Percentiles rank a stretch among this genome's conserved stretches.
These are phyloP conservation scores for Cryptocephalus primarius DNA, from an alignment of 2,888 invertebrate species.

Conservation along the genomic window DNA sequence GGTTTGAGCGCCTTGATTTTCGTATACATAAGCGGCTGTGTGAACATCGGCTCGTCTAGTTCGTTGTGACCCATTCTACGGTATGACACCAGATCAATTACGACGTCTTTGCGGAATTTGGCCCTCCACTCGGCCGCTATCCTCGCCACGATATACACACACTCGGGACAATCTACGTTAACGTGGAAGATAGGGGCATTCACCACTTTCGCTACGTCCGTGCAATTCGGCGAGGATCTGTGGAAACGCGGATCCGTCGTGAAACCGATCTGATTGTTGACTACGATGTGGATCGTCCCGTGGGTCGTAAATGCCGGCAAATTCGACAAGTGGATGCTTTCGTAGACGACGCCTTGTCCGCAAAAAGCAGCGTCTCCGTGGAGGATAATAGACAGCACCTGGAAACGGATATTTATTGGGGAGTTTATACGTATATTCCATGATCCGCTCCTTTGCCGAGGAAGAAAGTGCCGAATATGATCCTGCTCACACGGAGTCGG, in stretches of 20 bases:
- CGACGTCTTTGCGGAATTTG: constrained; percentile 87
- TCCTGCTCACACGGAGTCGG: too few species aligned
- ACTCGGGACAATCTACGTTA: constrained; percentile 84
- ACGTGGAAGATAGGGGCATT: constrained; percentile 92
- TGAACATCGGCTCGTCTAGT: constrained; percentile 95
- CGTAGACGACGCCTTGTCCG: constrained; percentile 91
- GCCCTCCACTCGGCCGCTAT: constrained; percentile 86
- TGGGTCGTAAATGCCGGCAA: constrained; percentile 88
- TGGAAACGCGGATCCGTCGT: constrained; percentile 83
- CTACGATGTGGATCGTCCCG: constrained; percentile 88
- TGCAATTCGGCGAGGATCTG: constrained; percentile 81
- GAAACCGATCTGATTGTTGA: constrained; percentile 93
- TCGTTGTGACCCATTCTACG: constrained; percentile 93
- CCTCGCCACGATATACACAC: constrained; percentile 80
- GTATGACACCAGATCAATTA: constrained; percentile 86
- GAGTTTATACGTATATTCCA: too few species aligned
- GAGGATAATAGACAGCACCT: constrained; percentile 67
- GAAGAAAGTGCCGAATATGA: too few species aligned
- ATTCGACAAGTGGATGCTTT: constrained; percentile 90
- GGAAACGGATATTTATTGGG: too few species aligned
- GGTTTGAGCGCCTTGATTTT: constrained; percentile 73
- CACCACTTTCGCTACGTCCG: constrained; percentile 83
- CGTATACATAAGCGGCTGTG: constrained; percentile 92
- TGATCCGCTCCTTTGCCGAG: too few species aligned
- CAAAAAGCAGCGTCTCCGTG: constrained; percentile 95